Evolutionary conservation across 2,888 invertebrate genomes (phyloP), one percentile per base, ranked within the genome.

Genomic region (Acholoe squamosa): DNA sequence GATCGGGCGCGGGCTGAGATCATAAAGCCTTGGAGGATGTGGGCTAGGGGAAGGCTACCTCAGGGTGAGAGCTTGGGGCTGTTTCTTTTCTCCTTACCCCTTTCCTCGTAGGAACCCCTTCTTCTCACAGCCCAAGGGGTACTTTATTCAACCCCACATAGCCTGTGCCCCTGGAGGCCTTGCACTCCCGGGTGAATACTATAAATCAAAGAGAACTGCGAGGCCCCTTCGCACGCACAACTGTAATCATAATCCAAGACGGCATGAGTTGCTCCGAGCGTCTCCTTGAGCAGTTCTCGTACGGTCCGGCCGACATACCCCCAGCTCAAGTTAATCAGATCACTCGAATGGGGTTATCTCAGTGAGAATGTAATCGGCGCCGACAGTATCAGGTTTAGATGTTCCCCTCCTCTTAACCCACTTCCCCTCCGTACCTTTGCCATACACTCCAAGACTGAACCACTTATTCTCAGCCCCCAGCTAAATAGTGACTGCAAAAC

Each of bases 131-230:
- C 61, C 61, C 61, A n/a, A n/a, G 61, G 43, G 61, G 61, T 61
- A 61, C n/a, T 12, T 61, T 61, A 61, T n/a, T 61, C 61, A 61
- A 61, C 61, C 61, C 61, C 19, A n/a, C n/a, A 19, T 61, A 3
- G 61, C 28, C 71, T 28, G 25, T n/a, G 71, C 25, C 71, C 71
- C 28, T 19, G 14, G 71, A 25, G 71, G n/a, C 28, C 31, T 28
- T 5, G 7, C 3, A 25, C 25, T 14, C 71, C 25, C 28, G 71
- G 31, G n/a, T 19, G 71, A 71, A 28, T 25, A 28, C 31, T 28
- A 71, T 71, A 71, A 71, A 71, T 71, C 71, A 71, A 71, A 71
- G 71, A 25, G 71, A 71, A 28, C 71, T n/a, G 28, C 71, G 28
- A 61, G 25, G 71, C 25, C 71, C 19, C 31, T 25, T 71, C 71